phyloP scores from a whole-genome alignment of 2,888 invertebrate genomes.

The Cheilosia pagana region DNA sequence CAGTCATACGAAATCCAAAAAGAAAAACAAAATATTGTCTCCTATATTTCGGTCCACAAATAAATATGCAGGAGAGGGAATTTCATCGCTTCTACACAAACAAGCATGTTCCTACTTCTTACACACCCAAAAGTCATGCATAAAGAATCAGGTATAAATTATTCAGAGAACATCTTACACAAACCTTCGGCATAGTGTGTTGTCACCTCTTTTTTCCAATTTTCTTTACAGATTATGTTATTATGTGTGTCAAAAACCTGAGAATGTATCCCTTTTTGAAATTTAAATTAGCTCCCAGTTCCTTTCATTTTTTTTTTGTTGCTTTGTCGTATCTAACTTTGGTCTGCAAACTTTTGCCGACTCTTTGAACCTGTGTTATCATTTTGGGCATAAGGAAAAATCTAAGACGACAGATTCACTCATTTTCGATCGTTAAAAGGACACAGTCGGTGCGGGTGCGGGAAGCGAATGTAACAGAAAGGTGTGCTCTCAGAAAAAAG shows the following conservation, averaged over 20 bases:
- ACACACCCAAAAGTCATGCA: slow-evolving; percentile 66
- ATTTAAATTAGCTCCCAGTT: slow-evolving; percentile 64
- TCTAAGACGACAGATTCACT: slow-evolving; percentile 57
- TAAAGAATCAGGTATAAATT: slow-evolving; percentile 68
- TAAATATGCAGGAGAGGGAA: slow-evolving; percentile 18
- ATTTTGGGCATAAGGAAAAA: slow-evolving; percentile 47
- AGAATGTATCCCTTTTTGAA: slow-evolving; percentile 70
- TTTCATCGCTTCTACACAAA: slow-evolving; percentile 45
- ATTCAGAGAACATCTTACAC: slow-evolving; percentile 67
- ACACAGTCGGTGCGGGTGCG: not conserved
- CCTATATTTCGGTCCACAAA: not conserved
- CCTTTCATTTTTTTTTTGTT: slow-evolving; percentile 3
- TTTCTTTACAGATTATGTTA: slow-evolving; percentile 73
- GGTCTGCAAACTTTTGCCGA: slow-evolving; percentile 18
- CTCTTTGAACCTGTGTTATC: slow-evolving; percentile 59
- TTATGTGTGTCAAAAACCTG: slow-evolving; percentile 72
- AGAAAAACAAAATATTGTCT: not conserved
- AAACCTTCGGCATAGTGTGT: slow-evolving; percentile 59
- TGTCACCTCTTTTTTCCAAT: slow-evolving; percentile 71
- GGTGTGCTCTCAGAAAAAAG: not conserved
- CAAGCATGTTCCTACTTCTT: slow-evolving; percentile 58
- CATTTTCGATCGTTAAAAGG: slow-evolving; percentile 52
- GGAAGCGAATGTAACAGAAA: not conserved
- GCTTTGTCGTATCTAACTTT: not conserved
- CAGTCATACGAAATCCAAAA: slow-evolving; percentile 16